Base-by-base conservation (phyloP, 2,888 invertebrate genomes). In the Thelaira solivaga region DNA sequence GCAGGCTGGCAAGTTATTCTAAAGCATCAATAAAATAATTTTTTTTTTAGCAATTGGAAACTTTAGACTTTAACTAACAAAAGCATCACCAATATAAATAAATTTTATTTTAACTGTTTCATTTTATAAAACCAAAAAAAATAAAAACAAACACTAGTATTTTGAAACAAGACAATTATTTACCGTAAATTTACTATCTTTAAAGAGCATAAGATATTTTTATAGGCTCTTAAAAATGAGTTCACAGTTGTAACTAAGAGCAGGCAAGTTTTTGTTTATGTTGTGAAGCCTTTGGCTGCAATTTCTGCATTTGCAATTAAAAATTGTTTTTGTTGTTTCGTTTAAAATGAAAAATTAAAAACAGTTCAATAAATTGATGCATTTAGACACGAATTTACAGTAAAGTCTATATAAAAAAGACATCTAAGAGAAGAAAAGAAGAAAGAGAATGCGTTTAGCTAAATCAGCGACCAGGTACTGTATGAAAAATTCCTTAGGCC, bases 31-130 rank as follows among this genome's bases (percentile, higher is more conserved):
- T 20, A 29, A 73, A 39, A 47, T 29, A 36, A 61, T n/a, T 34
- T 41, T n/a, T n/a, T n/a, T n/a, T n/a, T n/a, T 31, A 10, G 18
- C 36, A 36, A 20, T 13, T 39, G 47, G 20, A 55, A 49, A 34
- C 22, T 57, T 16, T 22, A 67, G 4, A n/a, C n/a, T n/a, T 43
- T 22, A 76, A 64, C 64, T 51, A 59, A 24, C 55, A 49, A 49
- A 65, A 65, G 45, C 59, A 65, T 76, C 71, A 71, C 26, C 64
- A 41, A 13, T 18, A 64, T 49, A 64, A 64, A 76, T 53, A 61
- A 75, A 75, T 47, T 67, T 43, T 26, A 45, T 61, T 51, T 59
- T 26, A 61, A 45, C 49, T 43, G 62, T 69, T 49, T 59, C 22
- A 59, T 24, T 53, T n/a, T n/a, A n/a, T n/a, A n/a, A 31, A 67